Base-by-base conservation (phyloP, 2,888 invertebrate species). In the Drosophila percnosoma region DNA sequence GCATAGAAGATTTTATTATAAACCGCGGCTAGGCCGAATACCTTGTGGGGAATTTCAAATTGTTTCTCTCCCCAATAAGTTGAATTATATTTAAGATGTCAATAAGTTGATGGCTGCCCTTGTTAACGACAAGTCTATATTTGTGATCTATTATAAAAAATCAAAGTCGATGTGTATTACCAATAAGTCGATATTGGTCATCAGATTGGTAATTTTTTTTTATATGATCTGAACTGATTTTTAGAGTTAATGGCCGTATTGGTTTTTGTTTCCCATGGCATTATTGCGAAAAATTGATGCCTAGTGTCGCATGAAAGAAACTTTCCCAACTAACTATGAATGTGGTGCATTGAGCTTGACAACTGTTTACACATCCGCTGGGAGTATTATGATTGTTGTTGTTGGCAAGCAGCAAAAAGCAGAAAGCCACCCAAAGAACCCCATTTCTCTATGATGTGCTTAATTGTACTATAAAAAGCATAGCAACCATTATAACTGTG, bases 301-400 rank as follows among this genome's bases (percentile, higher is more conserved):
- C 65, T 29, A 40, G 45, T 45, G 45, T 7, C 45, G 24, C 7
- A 45, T 15, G 73, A 67, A 71, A 70, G 70, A 73, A 78, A 75
- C 88, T 69, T 83, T 87, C 66, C 62, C 72, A 77, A 73, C 83
- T 53, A 24, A 15, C 27, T 66, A 64, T 70, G 57, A 79, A 58
- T 70, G 70, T 75, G 75, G 66, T 61, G 49, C 63, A 70, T 63
- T 61, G 75, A 63, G 69, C 60, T 68, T 67, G 73, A 80, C 78
- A 80, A 80, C 80, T 80, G 38, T 83, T 83, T 73, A 89, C 83
- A 89, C 83, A 89, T 84, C 89, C 81, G 83, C 55, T 80, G 80
- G 78, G 78, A 78, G 72, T 78, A 68, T 62, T 75, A 59, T 54
- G 34, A 64, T 53, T 63, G 68, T 69, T 45, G 45, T 24, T 45